Evolutionary conservation across 2,888 invertebrate genomes (phyloP), one percentile per base, ranked within the genome.

Genomic region (Erannis defoliaria): DNA sequence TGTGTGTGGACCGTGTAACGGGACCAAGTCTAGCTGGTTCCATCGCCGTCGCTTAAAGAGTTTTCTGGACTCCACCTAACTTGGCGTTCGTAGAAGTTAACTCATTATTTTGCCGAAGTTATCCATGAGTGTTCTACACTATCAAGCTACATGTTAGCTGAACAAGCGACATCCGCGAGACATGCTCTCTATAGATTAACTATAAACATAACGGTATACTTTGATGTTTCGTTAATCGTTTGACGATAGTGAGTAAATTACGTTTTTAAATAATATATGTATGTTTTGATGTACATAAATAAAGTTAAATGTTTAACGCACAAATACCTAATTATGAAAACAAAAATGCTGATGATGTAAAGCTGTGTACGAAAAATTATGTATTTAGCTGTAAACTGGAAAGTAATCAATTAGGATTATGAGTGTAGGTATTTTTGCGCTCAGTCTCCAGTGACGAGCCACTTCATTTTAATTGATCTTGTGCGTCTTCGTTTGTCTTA

Each of bases 231-330:
- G 82, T 88, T 90, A 78, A 78, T 84, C 66, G 83, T 90, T 89
- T 79, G 85, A 80, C 87, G 86, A 88, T 90, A 88, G 89, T 75
- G 81, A 86, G 83, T 86, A 85, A 73, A 86, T 88, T 90, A 84
- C 84, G 85, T 89, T 90, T 46, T 87, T 82, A 80, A 87, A 85
- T 89, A 85, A 89, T 89, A 89, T 89, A 89, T 84, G 89, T 91
- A 90, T 90, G 87, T 89, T 90, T 92, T 90, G 90, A 84, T 93
- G 93, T 93, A 93, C 86, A 93, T 93, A 93, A 89, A 89, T 92
- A 91, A 92, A 83, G 86, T 90, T 92, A 92, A 91, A 91, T 90
- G 90, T 92, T 90, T 90, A 93, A 93, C 93, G 93, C 93, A 93
- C 93, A 93, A 93, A 90, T 91, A 89, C 70, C 70, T 71, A 62